A percentile compares a stretch with the other conserved stretches of the same genome.
phyloP scores from a whole-genome alignment of 2,113 vertebrate genomes.

The Rafetus swinhoei region DNA sequence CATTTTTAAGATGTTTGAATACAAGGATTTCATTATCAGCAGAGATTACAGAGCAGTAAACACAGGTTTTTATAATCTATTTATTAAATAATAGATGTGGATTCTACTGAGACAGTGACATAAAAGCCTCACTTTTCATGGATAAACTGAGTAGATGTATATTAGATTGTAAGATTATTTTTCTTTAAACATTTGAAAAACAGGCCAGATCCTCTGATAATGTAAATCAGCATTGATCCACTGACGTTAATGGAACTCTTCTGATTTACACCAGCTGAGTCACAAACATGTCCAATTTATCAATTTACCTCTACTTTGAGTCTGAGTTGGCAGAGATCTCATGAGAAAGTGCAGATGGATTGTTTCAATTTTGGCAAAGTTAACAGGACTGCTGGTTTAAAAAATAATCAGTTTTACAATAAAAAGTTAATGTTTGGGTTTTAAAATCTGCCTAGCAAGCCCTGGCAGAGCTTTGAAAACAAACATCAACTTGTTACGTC shows the following conservation, averaged over 20 bases:
- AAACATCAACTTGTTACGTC: neutral
- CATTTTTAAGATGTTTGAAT: neutral
- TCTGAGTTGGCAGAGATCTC: neutral
- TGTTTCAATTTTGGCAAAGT: neutral
- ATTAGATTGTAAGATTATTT: neutral
- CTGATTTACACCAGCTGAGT: neutral
- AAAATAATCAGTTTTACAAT: neutral
- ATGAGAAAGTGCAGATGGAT: neutral
- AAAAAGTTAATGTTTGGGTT: neutral
- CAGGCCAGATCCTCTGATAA: neutral
- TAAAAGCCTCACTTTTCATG: neutral
- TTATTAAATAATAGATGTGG: neutral
- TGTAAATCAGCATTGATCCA: neutral
- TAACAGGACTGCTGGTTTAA: neutral
- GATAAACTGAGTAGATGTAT: neutral
- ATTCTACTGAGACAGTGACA: neutral
- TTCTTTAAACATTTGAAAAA: neutral
- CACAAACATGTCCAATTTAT: neutral
- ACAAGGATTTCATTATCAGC: neutral
- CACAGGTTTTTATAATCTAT: neutral
- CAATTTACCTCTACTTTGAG: neutral
- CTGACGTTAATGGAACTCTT: neutral
- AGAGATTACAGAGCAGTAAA: neutral
- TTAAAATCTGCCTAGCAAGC: neutral
- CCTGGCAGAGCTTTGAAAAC: neutral